These are phyloP conservation scores for Cabera pusaria DNA, from an alignment of 2,888 invertebrate species.

Conservation along the genomic window DNA sequence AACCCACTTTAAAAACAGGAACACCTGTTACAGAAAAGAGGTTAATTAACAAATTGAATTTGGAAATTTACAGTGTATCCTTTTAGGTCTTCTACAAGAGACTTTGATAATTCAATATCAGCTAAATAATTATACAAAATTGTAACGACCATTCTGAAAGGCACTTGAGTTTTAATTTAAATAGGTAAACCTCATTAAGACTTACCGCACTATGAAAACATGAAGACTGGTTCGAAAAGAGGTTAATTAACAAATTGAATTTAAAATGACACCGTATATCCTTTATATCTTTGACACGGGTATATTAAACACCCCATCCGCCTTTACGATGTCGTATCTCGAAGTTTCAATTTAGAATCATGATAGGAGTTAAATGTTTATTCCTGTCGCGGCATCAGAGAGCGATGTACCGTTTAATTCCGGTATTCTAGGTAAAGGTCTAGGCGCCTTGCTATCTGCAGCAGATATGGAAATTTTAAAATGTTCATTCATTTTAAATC, in stretches of 20 bases:
- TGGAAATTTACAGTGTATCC: constrained; percentile 2
- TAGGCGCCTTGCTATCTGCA: no score
- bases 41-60: constrained; percentile 11
- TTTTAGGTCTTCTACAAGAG: no score
- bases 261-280: constrained; percentile 4
- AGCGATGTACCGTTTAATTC: no score
- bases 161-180: no score
- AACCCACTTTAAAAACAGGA: background rate
- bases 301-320: constrained; percentile 5
- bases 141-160: no score
- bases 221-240: constrained; percentile 1
- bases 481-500: no score
- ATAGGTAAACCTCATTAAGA: no score
- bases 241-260: constrained; percentile 11
- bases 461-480: no score
- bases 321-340: constrained; percentile 19
- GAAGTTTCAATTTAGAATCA: constrained; percentile 26
- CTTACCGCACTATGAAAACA: background rate
- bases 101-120: no score
- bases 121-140: no score
- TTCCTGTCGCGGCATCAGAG: constrained; percentile 15
- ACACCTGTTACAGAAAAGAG: background rate
- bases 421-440: no score
- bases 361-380: constrained; percentile 22
- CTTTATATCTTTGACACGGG: background rate